These are phyloP conservation scores for Conopomorpha cramerella DNA, from an alignment of 1,140 invertebrate species.

Conservation along the genomic window DNA sequence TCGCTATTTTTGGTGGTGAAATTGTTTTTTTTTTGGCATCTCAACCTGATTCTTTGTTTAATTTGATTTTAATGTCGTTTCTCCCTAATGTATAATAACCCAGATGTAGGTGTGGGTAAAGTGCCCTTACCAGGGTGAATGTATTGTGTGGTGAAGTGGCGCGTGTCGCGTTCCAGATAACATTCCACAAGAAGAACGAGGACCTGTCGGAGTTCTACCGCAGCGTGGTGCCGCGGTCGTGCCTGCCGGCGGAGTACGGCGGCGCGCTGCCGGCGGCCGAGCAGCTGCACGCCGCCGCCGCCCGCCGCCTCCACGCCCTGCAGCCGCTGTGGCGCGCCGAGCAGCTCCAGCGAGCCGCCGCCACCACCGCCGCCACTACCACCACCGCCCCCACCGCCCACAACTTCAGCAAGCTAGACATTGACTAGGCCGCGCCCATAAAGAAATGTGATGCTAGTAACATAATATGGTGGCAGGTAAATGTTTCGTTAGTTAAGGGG, in stretches of 20 bases:
- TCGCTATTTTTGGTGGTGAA: too few species aligned
- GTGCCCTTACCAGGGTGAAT: too few species aligned
- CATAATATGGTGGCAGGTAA: too few species aligned
- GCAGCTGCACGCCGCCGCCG: slow-evolving; percentile 39
- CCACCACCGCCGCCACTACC: too few species aligned
- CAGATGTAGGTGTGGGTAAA: too few species aligned
- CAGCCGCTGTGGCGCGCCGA: slow-evolving; percentile 46
- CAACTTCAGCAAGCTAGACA: slow-evolving; percentile 43
- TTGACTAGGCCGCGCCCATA: slow-evolving; percentile 37
- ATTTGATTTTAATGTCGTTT: too few species aligned
- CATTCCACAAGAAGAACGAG: slow-evolving; percentile 43
- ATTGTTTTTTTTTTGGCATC: too few species aligned
- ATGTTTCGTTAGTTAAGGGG: too few species aligned
- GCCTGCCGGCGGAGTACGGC: slow-evolving; percentile 39
- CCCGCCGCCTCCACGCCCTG: slow-evolving; percentile 25
- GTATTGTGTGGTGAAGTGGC: too few species aligned
- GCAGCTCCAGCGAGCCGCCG: slow-evolving; percentile 32
- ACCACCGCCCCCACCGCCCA: slow-evolving; percentile 33
- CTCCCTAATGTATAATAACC: too few species aligned
- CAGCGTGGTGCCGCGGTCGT: slow-evolving; percentile 32
- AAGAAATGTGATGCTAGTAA: too few species aligned
- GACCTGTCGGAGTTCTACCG: slow-evolving; percentile 45
- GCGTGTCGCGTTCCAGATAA: slow-evolving; percentile 32
- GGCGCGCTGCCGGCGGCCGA: slow-evolving; percentile 39
- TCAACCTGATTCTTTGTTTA: too few species aligned